phyloP scores from a whole-genome alignment of 2,797 vertebrate genomes.

The Enteromius mattozi region DNA sequence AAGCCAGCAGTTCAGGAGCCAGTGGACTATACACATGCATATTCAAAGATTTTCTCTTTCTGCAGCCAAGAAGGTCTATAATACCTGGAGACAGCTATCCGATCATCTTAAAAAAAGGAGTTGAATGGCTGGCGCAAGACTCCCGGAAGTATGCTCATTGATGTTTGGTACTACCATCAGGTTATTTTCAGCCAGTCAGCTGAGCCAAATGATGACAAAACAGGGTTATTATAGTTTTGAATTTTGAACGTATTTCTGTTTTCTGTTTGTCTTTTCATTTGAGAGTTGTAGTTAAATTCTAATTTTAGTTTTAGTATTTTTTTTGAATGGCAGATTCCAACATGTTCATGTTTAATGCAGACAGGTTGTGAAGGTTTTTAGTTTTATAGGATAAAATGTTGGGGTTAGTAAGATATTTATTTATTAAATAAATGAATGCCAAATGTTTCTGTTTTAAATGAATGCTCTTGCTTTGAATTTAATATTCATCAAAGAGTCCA shows the following conservation, averaged over 20 bases:
- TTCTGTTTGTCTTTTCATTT: background rate
- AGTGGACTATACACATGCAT: constrained; percentile 45
- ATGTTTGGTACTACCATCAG: background rate
- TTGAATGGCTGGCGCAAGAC: background rate
- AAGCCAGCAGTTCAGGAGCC: constrained; percentile 42
- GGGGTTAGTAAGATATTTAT: background rate
- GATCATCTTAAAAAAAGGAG: background rate
- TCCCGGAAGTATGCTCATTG: background rate
- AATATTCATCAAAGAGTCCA: background rate
- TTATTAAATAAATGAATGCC: background rate
- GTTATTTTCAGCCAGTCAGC: background rate
- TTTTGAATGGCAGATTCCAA: background rate
- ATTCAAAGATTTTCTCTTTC: constrained; percentile 48
- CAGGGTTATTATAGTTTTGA: background rate
- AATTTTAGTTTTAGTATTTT: background rate
- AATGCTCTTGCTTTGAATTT: background rate
- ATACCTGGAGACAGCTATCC: constrained; percentile 25
- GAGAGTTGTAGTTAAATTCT: background rate
- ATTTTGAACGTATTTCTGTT: background rate
- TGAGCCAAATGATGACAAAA: background rate
- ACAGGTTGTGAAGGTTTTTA: background rate
- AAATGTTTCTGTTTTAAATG: background rate
- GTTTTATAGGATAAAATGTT: background rate
- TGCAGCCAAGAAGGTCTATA: constrained; percentile 28
- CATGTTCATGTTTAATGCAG: background rate